Base-by-base conservation (phyloP, 2,888 invertebrate genomes). In the Bhutanitis thaidina region DNA sequence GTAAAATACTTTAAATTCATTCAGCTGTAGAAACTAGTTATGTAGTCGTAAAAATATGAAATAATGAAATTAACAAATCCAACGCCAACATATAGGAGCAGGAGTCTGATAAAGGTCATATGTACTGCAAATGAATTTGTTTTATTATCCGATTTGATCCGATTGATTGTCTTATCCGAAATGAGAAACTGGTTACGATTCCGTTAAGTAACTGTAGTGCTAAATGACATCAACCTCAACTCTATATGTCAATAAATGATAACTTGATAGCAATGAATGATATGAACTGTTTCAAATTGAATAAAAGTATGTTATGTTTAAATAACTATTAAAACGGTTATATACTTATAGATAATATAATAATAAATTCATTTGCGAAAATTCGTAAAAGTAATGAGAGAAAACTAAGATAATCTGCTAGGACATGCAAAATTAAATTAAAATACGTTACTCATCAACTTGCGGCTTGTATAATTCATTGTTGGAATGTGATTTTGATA, bases 161-260 rank as follows among this genome's bases (percentile, higher is more conserved):
- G n/a, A n/a, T n/a, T n/a, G n/a, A n/a, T n/a, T n/a, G 39, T 35
- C n/a, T 51, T 36, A 41, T 51, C 37, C 47, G 43, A 52, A 52
- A 47, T 52, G 27, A 52, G 46, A 43, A 52, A 52, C 52, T 52
- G 41, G 52, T 52, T 52, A 25, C 14, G 37, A 27, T 29, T 35
- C 51, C 45, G 51, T 51, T 51, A 51, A 45, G 45, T 51, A 50
- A 44, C 44, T 30, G 41, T 20, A 20, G 3, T 46, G 40, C 36
- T 51, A 51, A 51, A 46, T 46, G 51, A 36, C 41, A 10, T 1
- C 20, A 29, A 46, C 41, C 20, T 46, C 34, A 20, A 30, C 51
- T 45, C 41, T 30, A 45, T 46, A 41, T 14, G 30, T 40, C 16
- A 45, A 40, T 41, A 45, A 51, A 29, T 51, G 40, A 41, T 45